Evolutionary conservation across 53 echinoderm and acorn worm species (phyloP).

Genomic region (Mesocentrotus franciscanus): DNA sequence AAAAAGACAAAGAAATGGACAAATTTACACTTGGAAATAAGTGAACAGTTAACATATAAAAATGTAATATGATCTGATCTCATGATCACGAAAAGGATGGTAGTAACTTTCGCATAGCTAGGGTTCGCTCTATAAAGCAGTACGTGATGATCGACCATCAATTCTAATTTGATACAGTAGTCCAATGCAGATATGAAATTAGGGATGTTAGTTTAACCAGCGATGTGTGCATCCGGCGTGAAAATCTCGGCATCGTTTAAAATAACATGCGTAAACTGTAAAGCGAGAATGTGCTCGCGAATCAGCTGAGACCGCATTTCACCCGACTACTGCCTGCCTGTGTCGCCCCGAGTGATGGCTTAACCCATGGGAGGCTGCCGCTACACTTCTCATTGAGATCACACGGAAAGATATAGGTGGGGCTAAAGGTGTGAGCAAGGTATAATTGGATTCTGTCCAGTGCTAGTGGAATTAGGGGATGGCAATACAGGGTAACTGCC

Average conservation of each 20-base stretch:
- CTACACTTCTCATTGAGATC: constrained; percentile 31
- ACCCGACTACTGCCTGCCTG: constrained; percentile 14
- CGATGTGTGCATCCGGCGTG: constrained; percentile 19
- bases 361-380: constrained; percentile 30
- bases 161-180: constrained; percentile 29
- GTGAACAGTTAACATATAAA: no score
- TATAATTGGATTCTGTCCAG: constrained; percentile 57
- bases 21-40: no score
- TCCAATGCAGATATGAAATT: constrained; percentile 23
- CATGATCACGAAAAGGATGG: background rate
- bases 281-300: constrained; percentile 7
- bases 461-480: constrained; percentile 47
- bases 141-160: background rate
- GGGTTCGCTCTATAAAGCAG: background rate
- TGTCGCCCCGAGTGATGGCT: constrained; percentile 43
- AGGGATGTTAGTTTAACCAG: constrained; percentile 45
- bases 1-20: no score
- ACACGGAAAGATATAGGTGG: constrained; percentile 54
- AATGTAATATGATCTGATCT: background rate
- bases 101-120: background rate
- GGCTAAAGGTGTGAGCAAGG: constrained; percentile 51
- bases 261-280: constrained; percentile 21
- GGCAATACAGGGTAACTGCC: constrained; percentile 53
- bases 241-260: constrained; percentile 36
- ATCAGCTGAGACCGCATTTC: constrained; percentile 34